A percentile compares a stretch with the other conserved stretches of the same genome.
phyloP scores from a whole-genome alignment of 2,797 vertebrate genomes.

The Crypturellus tataupa region DNA sequence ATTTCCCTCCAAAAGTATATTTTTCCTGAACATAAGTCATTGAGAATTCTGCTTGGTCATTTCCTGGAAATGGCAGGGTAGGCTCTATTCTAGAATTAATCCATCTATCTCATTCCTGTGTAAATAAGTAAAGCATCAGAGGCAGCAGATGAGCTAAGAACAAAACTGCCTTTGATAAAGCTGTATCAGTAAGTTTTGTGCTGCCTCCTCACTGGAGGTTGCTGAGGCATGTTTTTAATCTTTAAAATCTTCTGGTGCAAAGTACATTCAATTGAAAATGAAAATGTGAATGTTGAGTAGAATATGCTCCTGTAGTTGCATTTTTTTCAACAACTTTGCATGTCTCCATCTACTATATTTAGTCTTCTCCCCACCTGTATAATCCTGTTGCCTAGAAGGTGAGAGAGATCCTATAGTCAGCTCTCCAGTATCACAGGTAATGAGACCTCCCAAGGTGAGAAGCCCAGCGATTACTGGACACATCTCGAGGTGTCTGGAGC shows the following conservation, averaged over 20 bases:
- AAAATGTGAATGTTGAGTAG: not conserved
- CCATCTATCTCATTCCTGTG: not conserved
- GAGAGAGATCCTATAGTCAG: not conserved
- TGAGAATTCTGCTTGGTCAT: not conserved
- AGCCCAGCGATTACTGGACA: not conserved
- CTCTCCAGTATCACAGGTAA: not conserved
- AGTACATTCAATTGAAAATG: not conserved
- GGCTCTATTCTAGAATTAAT: not conserved
- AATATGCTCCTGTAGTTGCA: not conserved
- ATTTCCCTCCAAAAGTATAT: not conserved
- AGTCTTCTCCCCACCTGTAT: not conserved
- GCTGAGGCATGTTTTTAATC: not conserved
- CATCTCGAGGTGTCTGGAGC: not conserved
- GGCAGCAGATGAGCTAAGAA: not conserved
- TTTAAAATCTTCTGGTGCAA: not conserved
- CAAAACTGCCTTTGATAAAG: not conserved
- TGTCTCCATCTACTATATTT: not conserved
- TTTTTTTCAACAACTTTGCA: not conserved
- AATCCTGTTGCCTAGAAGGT: not conserved
- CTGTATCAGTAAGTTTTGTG: not conserved
- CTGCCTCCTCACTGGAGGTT: not conserved
- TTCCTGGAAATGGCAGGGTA: not conserved
- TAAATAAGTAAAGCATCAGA: not conserved
- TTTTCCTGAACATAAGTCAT: not conserved
- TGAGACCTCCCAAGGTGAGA: not conserved